These are phyloP conservation scores for Eupithecia exiguata DNA, from an alignment of 2,888 invertebrate species.

Conservation along the genomic window DNA sequence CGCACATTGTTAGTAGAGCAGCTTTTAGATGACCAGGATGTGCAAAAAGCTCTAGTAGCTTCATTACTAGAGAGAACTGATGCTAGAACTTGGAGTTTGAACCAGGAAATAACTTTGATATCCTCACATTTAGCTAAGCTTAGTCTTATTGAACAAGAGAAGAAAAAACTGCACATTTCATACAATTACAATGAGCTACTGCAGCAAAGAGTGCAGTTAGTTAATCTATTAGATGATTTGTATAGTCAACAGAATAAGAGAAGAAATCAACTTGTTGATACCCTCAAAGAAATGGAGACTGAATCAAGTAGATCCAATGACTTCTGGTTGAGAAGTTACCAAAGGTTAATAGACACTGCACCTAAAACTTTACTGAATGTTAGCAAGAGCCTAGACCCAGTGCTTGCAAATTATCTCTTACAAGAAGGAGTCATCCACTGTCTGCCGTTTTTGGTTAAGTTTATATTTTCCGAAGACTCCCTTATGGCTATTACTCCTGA, in stretches of 20 bases:
- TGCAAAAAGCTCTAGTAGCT: slow-evolving; percentile 89
- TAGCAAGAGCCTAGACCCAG: slow-evolving; percentile 86
- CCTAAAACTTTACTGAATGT: slow-evolving; percentile 87
- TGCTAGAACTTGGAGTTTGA: slow-evolving; percentile 89
- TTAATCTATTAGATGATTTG: slow-evolving; percentile 86
- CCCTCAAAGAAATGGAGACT: slow-evolving; percentile 88
- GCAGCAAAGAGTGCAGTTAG: slow-evolving; percentile 87
- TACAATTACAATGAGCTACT: slow-evolving; percentile 88
- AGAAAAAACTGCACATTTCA: slow-evolving; percentile 86
- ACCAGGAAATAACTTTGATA: slow-evolving; percentile 89
- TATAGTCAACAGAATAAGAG: slow-evolving; percentile 87
- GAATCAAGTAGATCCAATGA: slow-evolving; percentile 80
- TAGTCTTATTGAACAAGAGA: slow-evolving; percentile 89
- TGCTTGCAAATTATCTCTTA: slow-evolving; percentile 87
- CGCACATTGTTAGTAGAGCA: slow-evolving; percentile 84
- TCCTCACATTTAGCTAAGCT: slow-evolving; percentile 88
- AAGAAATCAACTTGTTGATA: slow-evolving; percentile 86
- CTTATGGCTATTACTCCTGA: slow-evolving; percentile 81
- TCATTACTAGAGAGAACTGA: slow-evolving; percentile 89
- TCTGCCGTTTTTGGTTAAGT: slow-evolving; percentile 88
- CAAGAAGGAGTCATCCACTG: slow-evolving; percentile 90
- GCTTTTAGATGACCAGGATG: slow-evolving; percentile 86
- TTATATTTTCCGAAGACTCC: slow-evolving; percentile 80
- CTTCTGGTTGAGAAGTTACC: slow-evolving; percentile 92
- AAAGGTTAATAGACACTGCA: slow-evolving; percentile 89